Conservation (phyloP, 2,797 vertebrate species). For the Anguilla pacifica region DNA sequence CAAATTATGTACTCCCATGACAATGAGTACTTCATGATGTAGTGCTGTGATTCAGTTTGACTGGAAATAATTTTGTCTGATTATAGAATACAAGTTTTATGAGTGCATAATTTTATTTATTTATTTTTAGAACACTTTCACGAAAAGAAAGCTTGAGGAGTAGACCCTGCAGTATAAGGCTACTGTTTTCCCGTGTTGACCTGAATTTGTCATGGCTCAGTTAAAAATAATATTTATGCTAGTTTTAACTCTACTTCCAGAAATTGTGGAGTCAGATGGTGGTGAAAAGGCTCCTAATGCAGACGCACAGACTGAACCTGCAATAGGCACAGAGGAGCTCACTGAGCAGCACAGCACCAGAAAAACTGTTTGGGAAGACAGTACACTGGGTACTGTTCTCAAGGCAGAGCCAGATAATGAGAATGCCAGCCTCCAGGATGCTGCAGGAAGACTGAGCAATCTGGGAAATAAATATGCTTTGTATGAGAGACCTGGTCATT, state of each 20-base stretch:
- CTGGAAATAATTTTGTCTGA: not conserved
- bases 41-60: not conserved
- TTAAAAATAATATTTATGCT: not conserved
- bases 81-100: not conserved
- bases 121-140: not conserved
- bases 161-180: not conserved
- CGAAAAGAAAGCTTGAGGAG: not conserved
- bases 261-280: conserved; percentile 30
- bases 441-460: conserved; percentile 19
- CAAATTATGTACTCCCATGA: not conserved
- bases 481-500: conserved; percentile 48
- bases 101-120: not conserved
- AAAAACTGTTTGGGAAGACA: conserved; percentile 41
- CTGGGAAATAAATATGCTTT: conserved; percentile 39
- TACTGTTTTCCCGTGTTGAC: not conserved
- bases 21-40: not conserved
- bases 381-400: not conserved
- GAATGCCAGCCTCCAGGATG: conserved; percentile 14
- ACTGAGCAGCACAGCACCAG: not conserved
- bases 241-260: conserved; percentile 36
- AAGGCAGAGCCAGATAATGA: conserved; percentile 12
- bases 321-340: no score
- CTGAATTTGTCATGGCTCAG: not conserved
- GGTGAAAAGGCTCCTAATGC: conserved; percentile 39
- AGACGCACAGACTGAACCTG: not conserved